These are phyloP conservation scores for Prunella strophiata DNA, from an alignment of 2,797 vertebrate species.

Conservation along the genomic window DNA sequence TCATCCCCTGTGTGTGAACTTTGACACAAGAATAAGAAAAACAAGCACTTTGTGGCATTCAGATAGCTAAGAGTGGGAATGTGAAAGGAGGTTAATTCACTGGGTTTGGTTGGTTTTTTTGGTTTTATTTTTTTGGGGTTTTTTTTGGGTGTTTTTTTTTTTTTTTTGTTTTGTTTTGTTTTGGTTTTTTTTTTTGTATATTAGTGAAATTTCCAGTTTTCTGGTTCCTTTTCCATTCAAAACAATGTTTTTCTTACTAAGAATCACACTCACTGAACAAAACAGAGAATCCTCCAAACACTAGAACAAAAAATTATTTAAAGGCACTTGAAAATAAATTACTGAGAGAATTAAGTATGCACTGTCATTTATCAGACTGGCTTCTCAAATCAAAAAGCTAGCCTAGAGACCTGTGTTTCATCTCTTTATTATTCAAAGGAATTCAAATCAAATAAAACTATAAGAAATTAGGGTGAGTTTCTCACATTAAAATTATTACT, in stretches of 20 bases:
- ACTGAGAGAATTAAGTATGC: not conserved
- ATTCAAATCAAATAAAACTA: not conserved
- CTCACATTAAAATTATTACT: slow-evolving; percentile 23
- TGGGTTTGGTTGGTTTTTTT: no score
- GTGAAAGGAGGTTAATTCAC: not conserved
- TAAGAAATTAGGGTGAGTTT: not conserved
- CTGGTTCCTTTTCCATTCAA: not conserved
- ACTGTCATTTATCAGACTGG: not conserved
- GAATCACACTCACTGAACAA: not conserved
- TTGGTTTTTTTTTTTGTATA: not conserved
- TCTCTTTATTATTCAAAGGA: slow-evolving; percentile 8
- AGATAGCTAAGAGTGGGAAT: not conserved
- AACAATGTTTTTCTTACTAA: not conserved
- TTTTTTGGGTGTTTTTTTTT: not conserved
- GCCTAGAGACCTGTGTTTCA: not conserved
- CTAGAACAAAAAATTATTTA: not conserved
- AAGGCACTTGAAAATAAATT: slow-evolving; percentile 12
- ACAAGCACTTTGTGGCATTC: not conserved
- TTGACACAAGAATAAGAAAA: not conserved
- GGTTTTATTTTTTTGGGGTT: not conserved
- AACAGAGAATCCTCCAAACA: not conserved
- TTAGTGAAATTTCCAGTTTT: not conserved
- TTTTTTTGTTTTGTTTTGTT: not conserved
- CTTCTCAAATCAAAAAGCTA: not conserved
- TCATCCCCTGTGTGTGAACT: not conserved